Conservation (phyloP, 2,797 vertebrate species). For the Ctenopoma kingsleyae region DNA sequence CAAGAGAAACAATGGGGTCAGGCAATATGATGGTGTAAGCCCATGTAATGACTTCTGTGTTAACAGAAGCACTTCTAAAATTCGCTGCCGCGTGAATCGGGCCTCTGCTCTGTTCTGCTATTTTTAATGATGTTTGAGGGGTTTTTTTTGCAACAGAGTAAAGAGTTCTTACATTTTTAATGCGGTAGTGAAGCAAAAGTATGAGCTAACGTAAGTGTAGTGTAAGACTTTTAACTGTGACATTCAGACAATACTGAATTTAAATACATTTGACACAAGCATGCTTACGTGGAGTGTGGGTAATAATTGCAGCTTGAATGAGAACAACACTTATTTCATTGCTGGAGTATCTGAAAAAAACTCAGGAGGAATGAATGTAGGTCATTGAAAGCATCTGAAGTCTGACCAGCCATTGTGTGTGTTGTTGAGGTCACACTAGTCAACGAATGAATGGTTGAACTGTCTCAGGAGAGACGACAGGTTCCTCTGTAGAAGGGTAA, state of each 20-base stretch:
- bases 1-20: conserved; percentile 40
- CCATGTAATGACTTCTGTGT: conserved; percentile 22
- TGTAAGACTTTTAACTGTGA: conserved; percentile 17
- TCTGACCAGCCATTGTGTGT: too few species aligned
- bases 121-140: conserved; percentile 24
- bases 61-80: conserved; percentile 28
- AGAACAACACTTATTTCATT: too few species aligned
- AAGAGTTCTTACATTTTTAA: conserved; percentile 33
- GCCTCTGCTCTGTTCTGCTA: conserved; percentile 2
- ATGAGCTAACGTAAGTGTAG: conserved; percentile 3
- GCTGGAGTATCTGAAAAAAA: too few species aligned
- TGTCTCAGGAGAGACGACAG: too few species aligned
- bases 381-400: too few species aligned
- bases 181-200: conserved; percentile 21
- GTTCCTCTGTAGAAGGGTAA: too few species aligned
- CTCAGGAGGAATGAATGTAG: too few species aligned
- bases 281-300: not conserved
- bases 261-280: conserved; percentile 4
- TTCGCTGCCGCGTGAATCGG: not conserved
- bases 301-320: too few species aligned
- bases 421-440: too few species aligned
- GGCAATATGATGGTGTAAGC: conserved; percentile 11
- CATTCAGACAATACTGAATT: not conserved
- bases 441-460: too few species aligned
- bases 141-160: conserved; percentile 3